A percentile compares a stretch with the other conserved stretches of the same genome.
These are phyloP conservation scores for Rosalia funebris DNA, from an alignment of 2,888 invertebrate genomes.

Conservation along the genomic window DNA sequence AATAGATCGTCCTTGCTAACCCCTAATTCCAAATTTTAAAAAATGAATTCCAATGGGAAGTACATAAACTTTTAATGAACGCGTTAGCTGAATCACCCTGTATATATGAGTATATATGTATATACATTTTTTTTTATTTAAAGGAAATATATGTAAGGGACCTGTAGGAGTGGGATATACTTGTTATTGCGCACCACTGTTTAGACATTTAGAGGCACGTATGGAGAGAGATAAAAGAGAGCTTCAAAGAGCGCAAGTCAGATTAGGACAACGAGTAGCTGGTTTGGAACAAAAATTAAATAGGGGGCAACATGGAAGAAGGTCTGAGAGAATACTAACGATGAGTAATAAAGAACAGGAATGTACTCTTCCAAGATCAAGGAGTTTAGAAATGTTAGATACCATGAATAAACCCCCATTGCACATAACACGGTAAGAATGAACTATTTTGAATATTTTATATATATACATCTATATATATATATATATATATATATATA, in stretches of 20 bases:
- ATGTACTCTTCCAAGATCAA: constrained; percentile 73
- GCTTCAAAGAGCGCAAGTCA: constrained; percentile 79
- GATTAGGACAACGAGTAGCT: constrained; percentile 82
- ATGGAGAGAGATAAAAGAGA: constrained; percentile 84
- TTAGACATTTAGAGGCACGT: constrained; percentile 86
- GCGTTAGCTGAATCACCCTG: no score
- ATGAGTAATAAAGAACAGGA: constrained; percentile 68
- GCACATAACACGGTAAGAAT: constrained; percentile 55
- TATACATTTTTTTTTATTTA: constrained; percentile 20
- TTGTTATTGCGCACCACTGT: constrained; percentile 92
- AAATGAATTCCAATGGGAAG: no score
- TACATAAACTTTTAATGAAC: no score
- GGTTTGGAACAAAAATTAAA: constrained; percentile 79
- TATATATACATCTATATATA: no score
- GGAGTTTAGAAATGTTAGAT: constrained; percentile 77
- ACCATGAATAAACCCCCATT: constrained; percentile 55
- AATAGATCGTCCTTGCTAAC: no score
- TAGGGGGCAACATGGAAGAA: constrained; percentile 71
- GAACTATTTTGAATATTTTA: no score
- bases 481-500: no score
- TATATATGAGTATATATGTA: no score
- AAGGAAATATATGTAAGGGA: constrained; percentile 89
- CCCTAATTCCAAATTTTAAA: no score
- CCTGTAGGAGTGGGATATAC: constrained; percentile 94
- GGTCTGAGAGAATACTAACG: constrained; percentile 67